Conservation (phyloP, 2,113 vertebrate genomes). For the Oncorhynchus masou region DNA sequence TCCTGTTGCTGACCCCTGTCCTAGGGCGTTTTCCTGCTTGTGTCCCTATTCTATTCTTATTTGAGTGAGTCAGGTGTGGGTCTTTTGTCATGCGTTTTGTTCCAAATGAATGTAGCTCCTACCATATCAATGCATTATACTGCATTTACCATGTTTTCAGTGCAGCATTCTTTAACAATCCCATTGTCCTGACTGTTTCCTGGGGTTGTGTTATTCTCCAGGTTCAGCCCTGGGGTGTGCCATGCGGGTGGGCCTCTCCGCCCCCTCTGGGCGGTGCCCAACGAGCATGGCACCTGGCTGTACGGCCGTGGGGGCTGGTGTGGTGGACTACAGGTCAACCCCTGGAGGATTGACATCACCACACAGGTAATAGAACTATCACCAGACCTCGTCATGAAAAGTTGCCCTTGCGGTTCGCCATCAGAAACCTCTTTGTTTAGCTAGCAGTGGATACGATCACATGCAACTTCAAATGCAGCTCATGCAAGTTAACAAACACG, state of each 20-base stretch:
- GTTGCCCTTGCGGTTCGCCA: too few relatives aligned
- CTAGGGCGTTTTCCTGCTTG: too few relatives aligned
- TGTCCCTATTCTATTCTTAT: too few relatives aligned
- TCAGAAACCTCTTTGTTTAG: too few relatives aligned
- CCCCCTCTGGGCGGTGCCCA: conserved; percentile 66
- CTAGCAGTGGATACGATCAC: too few relatives aligned
- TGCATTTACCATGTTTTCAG: background rate
- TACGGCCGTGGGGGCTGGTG: conserved; percentile 80
- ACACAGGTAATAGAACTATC: conserved; percentile 62
- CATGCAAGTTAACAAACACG: too few relatives aligned
- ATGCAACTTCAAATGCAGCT: too few relatives aligned
- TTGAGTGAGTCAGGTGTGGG: too few relatives aligned
- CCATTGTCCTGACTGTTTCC: background rate
- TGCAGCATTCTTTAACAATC: background rate
- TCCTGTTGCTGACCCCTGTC: too few relatives aligned
- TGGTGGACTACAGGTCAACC: conserved; percentile 74
- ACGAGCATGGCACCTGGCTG: conserved; percentile 78
- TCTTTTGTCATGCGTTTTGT: background rate
- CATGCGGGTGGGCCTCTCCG: conserved; percentile 34
- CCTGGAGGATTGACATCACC: conserved; percentile 76
- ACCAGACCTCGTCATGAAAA: too few relatives aligned
- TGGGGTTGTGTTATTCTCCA: conserved; percentile 21
- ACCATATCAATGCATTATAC: background rate
- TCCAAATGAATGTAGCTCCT: background rate
- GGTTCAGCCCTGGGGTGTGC: conserved; percentile 72